These are phyloP conservation scores for Cephus runcator DNA, from an alignment of 2,888 invertebrate genomes.

Conservation along the genomic window DNA sequence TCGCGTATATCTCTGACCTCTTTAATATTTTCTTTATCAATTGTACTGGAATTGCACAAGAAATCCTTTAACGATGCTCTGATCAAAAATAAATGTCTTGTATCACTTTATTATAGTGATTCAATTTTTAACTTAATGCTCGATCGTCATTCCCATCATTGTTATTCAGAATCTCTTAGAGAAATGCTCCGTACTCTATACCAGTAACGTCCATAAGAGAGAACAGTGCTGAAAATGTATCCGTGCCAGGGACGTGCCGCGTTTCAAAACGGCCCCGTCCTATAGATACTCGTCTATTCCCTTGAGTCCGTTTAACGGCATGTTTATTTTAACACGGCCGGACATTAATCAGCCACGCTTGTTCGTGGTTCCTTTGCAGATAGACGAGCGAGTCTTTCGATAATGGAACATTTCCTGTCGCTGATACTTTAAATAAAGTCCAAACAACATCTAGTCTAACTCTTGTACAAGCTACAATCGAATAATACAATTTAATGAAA, in stretches of 20 bases:
- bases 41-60: neutral
- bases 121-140: neutral
- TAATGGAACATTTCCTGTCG: neutral
- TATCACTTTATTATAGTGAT: neutral
- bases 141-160: neutral
- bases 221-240: neutral
- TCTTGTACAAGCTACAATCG: neutral
- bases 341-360: neutral
- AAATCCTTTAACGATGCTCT: neutral
- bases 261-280: neutral
- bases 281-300: neutral
- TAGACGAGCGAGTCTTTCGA: neutral
- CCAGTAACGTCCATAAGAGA: neutral
- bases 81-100: neutral
- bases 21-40: neutral
- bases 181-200: neutral
- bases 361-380: neutral
- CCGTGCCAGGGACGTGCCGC: neutral
- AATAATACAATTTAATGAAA: neutral
- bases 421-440: neutral
- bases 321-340: neutral
- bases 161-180: neutral
- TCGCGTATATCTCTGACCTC: neutral
- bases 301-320: neutral
- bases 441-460: no score